Evolutionary conservation across 35 echinoderm and acorn worm genomes (phyloP), one percentile per base, ranked within the genome.

Genomic region (Ptychodera flava): DNA sequence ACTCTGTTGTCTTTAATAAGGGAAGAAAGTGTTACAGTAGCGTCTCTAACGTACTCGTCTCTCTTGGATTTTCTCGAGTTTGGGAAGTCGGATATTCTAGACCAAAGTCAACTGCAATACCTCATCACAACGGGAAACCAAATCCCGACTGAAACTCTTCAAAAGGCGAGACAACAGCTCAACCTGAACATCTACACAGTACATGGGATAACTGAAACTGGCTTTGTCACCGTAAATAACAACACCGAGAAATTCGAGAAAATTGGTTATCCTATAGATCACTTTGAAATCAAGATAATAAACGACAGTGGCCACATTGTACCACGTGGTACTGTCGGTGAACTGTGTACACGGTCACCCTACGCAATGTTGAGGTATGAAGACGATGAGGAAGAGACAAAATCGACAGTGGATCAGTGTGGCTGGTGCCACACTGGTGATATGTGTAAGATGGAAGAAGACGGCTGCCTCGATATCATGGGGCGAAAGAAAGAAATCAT

Each of bases 401-500:
- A 64, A 64, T 6, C 6, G 6, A 64, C 6, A 6, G 22, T 64
- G 6, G 45, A 64, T 64, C 6, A 64, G 6, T 12, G 45, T 64
- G 45, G 45, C 45, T 64, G 45, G 45, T 64, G 22, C 22, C 45
- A 64, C 45, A 64, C 45, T 64, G 45, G 95, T 52, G 95, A 97
- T 85, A 53, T 97, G 15, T 92, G 88, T 38, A 86, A 79, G 16
- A 92, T 97, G 77, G 89, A 97, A 82, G 92, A 97, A 80, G 89
- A 93, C 28, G 95, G 95, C 6, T 91, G 87, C 34, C 16, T 91
- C 1, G 79, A 79, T 16, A 93, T 97, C 29, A 90, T 88, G 16
- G 95, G 95, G n/a, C 35, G 95, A 1, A 97, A 86, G 16, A 97
- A 97, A 77, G 95, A 97, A 35, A 77, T 97, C 53, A 93, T 97